These are phyloP conservation scores for Lamellibrachia columna DNA, from an alignment of 2,888 invertebrate genomes.

Conservation along the genomic window DNA sequence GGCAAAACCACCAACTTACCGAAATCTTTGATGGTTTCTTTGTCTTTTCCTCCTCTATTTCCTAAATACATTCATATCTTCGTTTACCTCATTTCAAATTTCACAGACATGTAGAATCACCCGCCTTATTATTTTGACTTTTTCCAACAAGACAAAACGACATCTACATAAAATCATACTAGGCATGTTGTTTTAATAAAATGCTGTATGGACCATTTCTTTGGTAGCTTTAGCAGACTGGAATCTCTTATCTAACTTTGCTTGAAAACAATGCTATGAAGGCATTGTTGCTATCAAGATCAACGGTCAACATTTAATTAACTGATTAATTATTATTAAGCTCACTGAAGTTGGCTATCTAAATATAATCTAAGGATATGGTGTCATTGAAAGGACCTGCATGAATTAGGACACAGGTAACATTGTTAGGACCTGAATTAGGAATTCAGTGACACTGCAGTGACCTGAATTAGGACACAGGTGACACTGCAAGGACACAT, in stretches of 20 bases:
- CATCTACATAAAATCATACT: too few relatives aligned
- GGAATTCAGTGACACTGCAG: background rate
- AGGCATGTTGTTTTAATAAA: too few relatives aligned
- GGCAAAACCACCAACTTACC: slow-evolving; percentile 45
- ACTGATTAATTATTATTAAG: background rate
- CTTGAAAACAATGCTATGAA: background rate
- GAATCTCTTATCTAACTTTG: background rate
- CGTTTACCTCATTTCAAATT: slow-evolving; percentile 8
- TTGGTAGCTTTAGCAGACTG: background rate
- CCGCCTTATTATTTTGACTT: background rate
- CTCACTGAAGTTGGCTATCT: background rate
- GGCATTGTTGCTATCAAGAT: background rate
- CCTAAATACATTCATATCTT: slow-evolving; percentile 40
- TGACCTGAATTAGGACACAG: background rate
- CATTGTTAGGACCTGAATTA: background rate
- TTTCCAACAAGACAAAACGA: background rate
- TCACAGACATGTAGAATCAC: background rate
- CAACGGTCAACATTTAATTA: background rate
- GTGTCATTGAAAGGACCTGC: background rate
- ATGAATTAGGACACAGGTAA: background rate
- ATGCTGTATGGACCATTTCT: background rate
- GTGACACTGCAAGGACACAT: background rate
- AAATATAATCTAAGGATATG: background rate
- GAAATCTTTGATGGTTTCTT: slow-evolving; percentile 55
- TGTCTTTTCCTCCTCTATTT: slow-evolving; percentile 54